Evolutionary conservation across 2,113 vertebrate species (phyloP), one percentile per base, ranked within the genome.

Genomic region (Falco punctatus): DNA sequence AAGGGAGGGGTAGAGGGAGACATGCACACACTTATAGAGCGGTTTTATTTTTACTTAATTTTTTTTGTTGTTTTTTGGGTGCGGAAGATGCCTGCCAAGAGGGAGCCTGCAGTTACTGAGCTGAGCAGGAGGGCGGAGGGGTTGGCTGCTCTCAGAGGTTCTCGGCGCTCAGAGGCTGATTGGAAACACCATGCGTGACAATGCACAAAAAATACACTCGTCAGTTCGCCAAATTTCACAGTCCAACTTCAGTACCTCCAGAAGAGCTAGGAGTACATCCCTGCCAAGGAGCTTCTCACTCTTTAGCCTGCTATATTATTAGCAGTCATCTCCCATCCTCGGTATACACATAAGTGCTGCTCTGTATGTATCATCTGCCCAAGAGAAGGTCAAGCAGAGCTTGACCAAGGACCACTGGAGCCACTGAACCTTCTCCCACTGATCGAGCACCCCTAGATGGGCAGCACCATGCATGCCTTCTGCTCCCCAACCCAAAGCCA

Each of bases 171-270:
- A 1, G 58, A 91, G 74, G 69, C 84, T 94, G 84, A 70, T 87
- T 95, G 89, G 86, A 92, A 97, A 89, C 89, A 80, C 67, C 71
- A 91, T 54, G 88, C 65, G 11, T 92, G 95, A 97, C 93, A 72
- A 52, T 66, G 89, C 86, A 80, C 77, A 92, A 96, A 94, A 93
- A 95, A 93, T 71, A 18, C 62, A 4, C 70, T 88, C 49, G 1
- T 38, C 83, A 85, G 20, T 70, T 19, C 0, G 3, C 74, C 89
- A 77, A 52, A 91, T 90, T 78, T 92, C 85, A 22, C 77, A 71
- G 70, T 35, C 83, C 77, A 66, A 88, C 77, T 74, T 46, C 11
- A 0, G 51, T 23, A 58, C 58, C 48, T 93, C 90, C 90, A 65
- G 75, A 70, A 81, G 54, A 85, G 62, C 35, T 42, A 27, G 35